phyloP scores from a whole-genome alignment of 2,888 invertebrate species.

The Calameuta filiformis region DNA sequence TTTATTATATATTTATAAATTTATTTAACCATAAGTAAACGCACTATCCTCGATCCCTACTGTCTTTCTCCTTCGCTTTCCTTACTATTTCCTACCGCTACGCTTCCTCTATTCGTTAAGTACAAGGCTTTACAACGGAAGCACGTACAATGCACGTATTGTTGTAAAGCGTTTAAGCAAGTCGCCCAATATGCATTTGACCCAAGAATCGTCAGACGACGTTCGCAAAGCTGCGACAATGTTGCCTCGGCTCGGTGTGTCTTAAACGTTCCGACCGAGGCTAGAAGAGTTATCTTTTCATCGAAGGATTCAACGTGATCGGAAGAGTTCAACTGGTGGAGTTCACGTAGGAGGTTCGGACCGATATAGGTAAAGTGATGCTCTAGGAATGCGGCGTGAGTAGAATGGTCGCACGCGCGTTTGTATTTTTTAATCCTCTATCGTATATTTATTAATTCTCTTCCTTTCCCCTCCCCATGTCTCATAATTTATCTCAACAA shows the following conservation, averaged over 20 bases:
- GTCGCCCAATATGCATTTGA: not conserved
- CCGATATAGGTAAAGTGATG: constrained; percentile 38
- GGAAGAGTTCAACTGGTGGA: not conserved
- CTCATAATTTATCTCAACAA: constrained; percentile 16
- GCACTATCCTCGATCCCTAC: not conserved
- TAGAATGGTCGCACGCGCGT: constrained; percentile 14
- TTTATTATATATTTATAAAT: not conserved
- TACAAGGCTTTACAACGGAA: not conserved
- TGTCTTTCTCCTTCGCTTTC: not conserved
- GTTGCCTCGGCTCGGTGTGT: not conserved
- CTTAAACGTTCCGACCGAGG: not conserved
- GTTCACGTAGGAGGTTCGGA: constrained; percentile 3
- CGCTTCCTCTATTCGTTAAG: too few relatives aligned
- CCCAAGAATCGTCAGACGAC: not conserved
- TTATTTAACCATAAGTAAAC: not conserved
- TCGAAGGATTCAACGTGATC: not conserved
- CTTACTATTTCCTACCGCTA: not conserved
- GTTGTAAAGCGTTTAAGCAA: not conserved
- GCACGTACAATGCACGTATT: not conserved
- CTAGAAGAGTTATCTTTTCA: not conserved
- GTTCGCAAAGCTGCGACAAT: not conserved
- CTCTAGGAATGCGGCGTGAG: constrained; percentile 50
- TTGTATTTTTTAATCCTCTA: not conserved
- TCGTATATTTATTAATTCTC: constrained; percentile 10
- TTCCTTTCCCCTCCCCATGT: not conserved